A percentile compares a stretch with the other conserved stretches of the same genome.
Conservation (phyloP, 2,888 invertebrate species). For the Sarcophaga rosellei region DNA sequence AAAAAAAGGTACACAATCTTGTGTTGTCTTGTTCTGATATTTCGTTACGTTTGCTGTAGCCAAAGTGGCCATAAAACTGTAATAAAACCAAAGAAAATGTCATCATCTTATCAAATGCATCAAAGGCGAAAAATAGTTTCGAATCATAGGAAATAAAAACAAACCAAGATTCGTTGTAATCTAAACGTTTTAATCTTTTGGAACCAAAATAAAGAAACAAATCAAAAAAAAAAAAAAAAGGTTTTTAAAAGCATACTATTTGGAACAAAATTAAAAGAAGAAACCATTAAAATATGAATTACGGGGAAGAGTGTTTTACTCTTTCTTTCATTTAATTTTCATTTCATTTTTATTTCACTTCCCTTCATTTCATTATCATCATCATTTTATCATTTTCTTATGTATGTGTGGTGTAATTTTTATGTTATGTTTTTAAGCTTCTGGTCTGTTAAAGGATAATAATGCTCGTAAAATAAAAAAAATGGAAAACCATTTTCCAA, state of each 20-base stretch:
- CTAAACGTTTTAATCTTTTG: slow-evolving; percentile 45
- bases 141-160: slow-evolving; percentile 3
- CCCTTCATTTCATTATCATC: no score
- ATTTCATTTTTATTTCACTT: no score
- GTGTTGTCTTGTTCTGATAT: not conserved
- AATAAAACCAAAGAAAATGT: slow-evolving; percentile 31
- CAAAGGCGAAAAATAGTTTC: not conserved
- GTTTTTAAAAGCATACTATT: no score
- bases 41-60: no score
- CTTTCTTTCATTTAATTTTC: not conserved
- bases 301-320: slow-evolving; percentile 23
- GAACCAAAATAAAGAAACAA: no score
- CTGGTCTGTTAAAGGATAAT: slow-evolving; percentile 50
- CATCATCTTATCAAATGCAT: slow-evolving; percentile 36
- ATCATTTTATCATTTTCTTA: slow-evolving; percentile 34
- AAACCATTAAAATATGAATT: slow-evolving; percentile 59
- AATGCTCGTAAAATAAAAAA: slow-evolving; percentile 34
- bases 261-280: slow-evolving; percentile 6
- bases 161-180: slow-evolving; percentile 13
- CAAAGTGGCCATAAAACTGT: not conserved
- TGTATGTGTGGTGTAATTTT: slow-evolving; percentile 66
- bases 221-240: no score
- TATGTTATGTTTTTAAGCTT: slow-evolving; percentile 60
- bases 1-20: not conserved
- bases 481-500: not conserved